Evolutionary conservation across 30 jellyfish, hydroid and myxozoan species (phyloP).

Genomic region (Aurelia sp.): DNA sequence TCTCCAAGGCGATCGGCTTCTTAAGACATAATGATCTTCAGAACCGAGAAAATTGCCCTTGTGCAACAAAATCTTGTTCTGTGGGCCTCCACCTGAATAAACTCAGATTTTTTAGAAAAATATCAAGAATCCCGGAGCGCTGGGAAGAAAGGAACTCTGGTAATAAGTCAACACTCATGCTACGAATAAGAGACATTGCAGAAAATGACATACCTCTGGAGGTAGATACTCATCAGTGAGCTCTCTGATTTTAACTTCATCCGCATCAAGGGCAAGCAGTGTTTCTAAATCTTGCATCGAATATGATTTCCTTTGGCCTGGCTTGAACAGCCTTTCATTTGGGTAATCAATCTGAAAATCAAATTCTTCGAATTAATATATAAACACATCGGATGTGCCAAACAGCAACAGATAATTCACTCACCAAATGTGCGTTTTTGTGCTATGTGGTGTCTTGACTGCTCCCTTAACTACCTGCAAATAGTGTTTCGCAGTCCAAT

Average conservation of each 20-base stretch:
- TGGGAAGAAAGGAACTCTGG: background rate
- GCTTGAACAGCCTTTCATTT: constrained; percentile 73
- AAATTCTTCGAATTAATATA: too few species aligned
- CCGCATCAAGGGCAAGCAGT: constrained; percentile 82
- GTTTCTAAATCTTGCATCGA: constrained; percentile 86
- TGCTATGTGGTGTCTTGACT: too few species aligned
- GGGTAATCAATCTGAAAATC: constrained; percentile 85
- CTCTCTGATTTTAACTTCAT: constrained; percentile 63
- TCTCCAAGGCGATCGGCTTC: too few species aligned
- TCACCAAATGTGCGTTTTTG: too few species aligned
- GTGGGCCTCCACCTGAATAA: too few species aligned
- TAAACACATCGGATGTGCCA: too few species aligned
- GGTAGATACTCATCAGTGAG: constrained; percentile 5
- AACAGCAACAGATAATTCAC: too few species aligned
- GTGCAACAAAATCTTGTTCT: too few species aligned
- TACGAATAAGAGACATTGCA: background rate
- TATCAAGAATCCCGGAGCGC: background rate
- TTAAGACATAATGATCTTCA: too few species aligned
- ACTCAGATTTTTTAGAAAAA: background rate
- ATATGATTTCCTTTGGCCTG: constrained; percentile 81
- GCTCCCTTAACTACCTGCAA: too few species aligned
- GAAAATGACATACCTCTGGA: background rate
- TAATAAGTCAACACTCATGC: background rate
- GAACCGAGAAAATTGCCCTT: too few species aligned
- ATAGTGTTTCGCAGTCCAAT: too few species aligned